Base-by-base conservation (phyloP, 2,888 invertebrate genomes). In the Machimus atricapillus region DNA sequence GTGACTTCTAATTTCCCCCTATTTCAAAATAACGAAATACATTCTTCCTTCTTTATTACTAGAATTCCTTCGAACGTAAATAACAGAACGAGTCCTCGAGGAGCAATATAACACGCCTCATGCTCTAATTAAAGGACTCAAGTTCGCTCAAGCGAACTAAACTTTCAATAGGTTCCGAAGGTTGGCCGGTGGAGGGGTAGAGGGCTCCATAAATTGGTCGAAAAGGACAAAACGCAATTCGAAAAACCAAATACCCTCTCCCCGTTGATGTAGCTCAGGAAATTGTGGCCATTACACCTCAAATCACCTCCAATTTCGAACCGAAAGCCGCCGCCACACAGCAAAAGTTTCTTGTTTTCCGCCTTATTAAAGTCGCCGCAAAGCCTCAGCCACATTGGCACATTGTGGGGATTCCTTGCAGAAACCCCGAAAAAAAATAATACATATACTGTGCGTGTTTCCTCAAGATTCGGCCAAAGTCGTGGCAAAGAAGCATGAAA, bases 261-360 rank as follows among this genome's bases (percentile, higher is more conserved):
- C 52, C 66, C 27, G 31, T 40, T 56, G 79, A 31, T 27, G 16
- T 31, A 56, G 78, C 7, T 34, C 58, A 58, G 82, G 58, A 82
- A 82, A 82, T 58, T 82, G 52, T 58, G 66, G 56, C 66, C 37
- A 82, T 82, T 82, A 82, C 56, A 56, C 82, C 82, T 58, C 66
- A 37, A 82, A 58, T 37, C 34, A 19, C 56, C 66, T 58, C 23
- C 34, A 82, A 82, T 37, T n/a, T 58, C 58, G 37, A 82, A 37
- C 37, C 37, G 23, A 66, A 58, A 82, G 52, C 34, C 23, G n/a
- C 43, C 16, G 12, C 43, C 52, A 37, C 23, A 78, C 14, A 31
- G 40, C 66, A 82, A 56, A 66, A 66, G 58, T 37, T 82, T 82
- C 82, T 37, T 82, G 58, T 66, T 82, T 82, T 82, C 31, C 37